Evolutionary conservation across 2,797 vertebrate genomes (phyloP).

Genomic region (Oreochromis grahami): DNA sequence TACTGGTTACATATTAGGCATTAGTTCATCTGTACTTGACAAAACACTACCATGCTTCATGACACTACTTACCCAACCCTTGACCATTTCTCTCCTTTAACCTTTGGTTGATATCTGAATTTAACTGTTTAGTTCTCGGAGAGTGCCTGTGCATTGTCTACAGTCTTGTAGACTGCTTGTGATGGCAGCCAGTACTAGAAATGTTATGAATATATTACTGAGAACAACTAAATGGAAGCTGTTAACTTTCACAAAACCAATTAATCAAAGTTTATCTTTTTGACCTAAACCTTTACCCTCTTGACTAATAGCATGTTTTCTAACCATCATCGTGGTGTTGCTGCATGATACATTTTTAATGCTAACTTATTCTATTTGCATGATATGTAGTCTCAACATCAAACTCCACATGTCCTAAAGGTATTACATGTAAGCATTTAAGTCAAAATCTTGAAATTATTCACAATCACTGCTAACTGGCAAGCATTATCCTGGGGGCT

Average conservation of each 20-base stretch:
- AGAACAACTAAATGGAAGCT: background rate
- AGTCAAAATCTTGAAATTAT: background rate
- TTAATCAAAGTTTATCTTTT: background rate
- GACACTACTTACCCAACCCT: background rate
- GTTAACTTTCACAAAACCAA: background rate
- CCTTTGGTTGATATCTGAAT: background rate
- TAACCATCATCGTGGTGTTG: background rate
- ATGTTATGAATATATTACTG: background rate
- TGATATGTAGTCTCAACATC: background rate
- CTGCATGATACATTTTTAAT: background rate
- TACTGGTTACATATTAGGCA: background rate
- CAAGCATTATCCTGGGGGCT: background rate
- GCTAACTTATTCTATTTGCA: background rate
- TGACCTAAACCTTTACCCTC: background rate
- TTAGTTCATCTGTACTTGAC: background rate
- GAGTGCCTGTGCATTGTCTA: accelerated
- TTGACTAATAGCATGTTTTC: background rate
- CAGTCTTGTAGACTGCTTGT: background rate
- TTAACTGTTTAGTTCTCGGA: background rate
- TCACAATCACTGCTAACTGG: background rate
- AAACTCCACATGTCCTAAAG: background rate
- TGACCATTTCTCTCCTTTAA: background rate
- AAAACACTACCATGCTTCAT: background rate
- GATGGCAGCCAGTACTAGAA: background rate
- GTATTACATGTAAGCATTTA: background rate